phyloP scores from a whole-genome alignment of 2,888 invertebrate species.

The Sylvicola fuscatus region DNA sequence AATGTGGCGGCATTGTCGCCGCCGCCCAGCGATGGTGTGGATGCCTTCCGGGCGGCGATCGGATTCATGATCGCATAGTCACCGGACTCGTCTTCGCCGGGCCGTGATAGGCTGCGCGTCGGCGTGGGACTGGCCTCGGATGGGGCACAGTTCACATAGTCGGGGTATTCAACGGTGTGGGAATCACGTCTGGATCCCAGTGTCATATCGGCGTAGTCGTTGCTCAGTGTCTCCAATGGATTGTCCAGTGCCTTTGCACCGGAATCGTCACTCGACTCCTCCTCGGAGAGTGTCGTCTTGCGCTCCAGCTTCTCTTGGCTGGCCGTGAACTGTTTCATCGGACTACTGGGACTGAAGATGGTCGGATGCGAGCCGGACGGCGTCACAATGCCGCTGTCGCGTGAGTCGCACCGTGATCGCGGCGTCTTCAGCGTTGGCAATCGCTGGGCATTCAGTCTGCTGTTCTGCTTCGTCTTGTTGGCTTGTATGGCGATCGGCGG shows the following conservation, averaged over 20 bases:
- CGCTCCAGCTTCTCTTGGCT: slow-evolving; percentile 6
- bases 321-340: slow-evolving; percentile 24
- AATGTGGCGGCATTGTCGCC: neutral
- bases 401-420: slow-evolving; percentile 21
- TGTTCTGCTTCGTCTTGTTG: slow-evolving; percentile 2
- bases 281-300: slow-evolving; percentile 7
- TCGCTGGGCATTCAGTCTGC: no score
- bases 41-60: slow-evolving; percentile 3
- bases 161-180: slow-evolving; percentile 8
- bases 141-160: slow-evolving; percentile 22
- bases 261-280: no score
- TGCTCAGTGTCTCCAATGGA: slow-evolving; percentile 7
- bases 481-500: slow-evolving; percentile 38
- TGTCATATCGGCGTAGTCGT: slow-evolving; percentile 11
- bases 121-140: neutral
- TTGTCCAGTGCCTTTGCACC: slow-evolving; percentile 4
- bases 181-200: slow-evolving; percentile 4
- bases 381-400: slow-evolving; percentile 26
- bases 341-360: slow-evolving; percentile 46
- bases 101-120: neutral
- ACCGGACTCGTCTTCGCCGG: slow-evolving; percentile 27
- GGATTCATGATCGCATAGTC: slow-evolving; percentile 31
- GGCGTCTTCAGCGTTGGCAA: slow-evolving; percentile 1
- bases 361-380: slow-evolving; percentile 38
- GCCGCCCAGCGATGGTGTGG: slow-evolving; percentile 4